Conservation (phyloP, 2,888 invertebrate species). For the Deladenus siricidicola region DNA sequence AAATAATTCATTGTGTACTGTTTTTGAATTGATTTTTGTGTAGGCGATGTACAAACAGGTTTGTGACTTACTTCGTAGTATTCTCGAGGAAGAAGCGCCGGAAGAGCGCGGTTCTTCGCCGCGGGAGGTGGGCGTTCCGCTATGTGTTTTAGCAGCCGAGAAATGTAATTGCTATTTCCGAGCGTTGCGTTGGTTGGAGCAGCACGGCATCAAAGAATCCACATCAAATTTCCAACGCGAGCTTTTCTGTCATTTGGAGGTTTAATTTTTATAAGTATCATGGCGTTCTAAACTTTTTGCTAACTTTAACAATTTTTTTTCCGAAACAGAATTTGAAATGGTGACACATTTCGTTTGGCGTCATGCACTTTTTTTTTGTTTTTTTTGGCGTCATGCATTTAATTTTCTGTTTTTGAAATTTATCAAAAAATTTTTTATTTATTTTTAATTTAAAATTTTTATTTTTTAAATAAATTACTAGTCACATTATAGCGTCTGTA, state of each 20-base stretch:
- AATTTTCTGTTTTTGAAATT: background rate
- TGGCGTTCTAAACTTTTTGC: background rate
- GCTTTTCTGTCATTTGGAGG: constrained; percentile 8
- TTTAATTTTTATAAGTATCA: background rate
- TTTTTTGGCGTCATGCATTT: too few relatives aligned
- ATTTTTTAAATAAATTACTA: background rate
- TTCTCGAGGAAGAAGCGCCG: background rate
- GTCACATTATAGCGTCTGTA: background rate
- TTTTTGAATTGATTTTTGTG: background rate
- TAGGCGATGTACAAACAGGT: background rate
- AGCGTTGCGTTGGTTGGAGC: constrained; percentile 11
- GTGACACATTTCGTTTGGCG: too few relatives aligned
- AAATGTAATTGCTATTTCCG: constrained; percentile 9
- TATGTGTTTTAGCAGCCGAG: constrained; percentile 10
- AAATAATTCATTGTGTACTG: too few relatives aligned
- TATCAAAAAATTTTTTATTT: background rate
- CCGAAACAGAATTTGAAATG: too few relatives aligned
- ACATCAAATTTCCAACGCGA: constrained; percentile 2
- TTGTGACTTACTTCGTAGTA: background rate
- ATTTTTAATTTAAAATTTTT: background rate
- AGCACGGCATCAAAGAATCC: constrained; percentile 1
- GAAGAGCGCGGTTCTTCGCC: background rate
- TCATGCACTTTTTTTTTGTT: too few relatives aligned
- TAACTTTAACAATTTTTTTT: too few relatives aligned
- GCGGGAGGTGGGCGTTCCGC: background rate